Conservation (phyloP, 2,113 vertebrate species). For the Cepphus grylle region DNA sequence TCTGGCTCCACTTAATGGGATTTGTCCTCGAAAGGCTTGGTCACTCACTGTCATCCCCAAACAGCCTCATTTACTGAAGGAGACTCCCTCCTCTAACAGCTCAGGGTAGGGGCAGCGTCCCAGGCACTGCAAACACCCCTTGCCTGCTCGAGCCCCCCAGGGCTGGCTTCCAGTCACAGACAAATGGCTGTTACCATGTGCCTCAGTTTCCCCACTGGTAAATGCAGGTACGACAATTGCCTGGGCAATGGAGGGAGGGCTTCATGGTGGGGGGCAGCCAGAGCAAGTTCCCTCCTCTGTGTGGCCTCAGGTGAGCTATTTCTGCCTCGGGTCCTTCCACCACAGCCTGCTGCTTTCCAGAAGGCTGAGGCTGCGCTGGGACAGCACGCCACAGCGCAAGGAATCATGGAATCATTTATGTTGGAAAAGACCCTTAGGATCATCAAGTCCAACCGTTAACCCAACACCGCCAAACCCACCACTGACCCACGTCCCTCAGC, state of each 20-base stretch:
- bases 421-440: neutral
- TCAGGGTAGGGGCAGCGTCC: fast-evolving
- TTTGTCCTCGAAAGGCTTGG: fast-evolving
- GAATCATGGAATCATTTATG: neutral
- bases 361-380: fast-evolving
- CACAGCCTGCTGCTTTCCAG: neutral
- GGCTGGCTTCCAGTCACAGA: fast-evolving
- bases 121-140: neutral
- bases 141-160: fast-evolving
- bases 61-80: neutral
- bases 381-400: neutral
- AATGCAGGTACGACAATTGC: fast-evolving
- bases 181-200: fast-evolving
- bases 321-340: fast-evolving
- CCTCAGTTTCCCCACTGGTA: neutral
- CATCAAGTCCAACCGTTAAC: neutral
- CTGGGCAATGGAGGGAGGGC: neutral
- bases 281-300: fast-evolving
- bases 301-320: neutral
- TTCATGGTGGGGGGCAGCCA: neutral
- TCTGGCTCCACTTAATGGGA: fast-evolving
- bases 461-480: no score
- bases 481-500: no score
- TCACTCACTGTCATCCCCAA: fast-evolving
- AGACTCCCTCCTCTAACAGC: neutral